A percentile compares a stretch with the other conserved stretches of the same genome.
Conservation (phyloP, 2,888 invertebrate genomes). For the Zygaena filipendulae region DNA sequence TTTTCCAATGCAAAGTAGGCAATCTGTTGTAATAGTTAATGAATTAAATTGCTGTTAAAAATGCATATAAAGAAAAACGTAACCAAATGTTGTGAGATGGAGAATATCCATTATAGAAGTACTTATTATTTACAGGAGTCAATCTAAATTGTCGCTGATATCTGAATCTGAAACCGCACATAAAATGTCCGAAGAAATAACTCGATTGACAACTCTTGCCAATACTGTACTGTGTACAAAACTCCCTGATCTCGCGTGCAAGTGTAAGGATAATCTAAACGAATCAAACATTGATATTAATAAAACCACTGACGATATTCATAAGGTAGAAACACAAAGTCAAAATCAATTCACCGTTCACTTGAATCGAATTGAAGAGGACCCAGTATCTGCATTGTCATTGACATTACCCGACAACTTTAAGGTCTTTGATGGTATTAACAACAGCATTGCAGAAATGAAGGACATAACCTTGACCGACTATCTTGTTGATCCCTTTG, state of each 20-base stretch:
- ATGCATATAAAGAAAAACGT: no score
- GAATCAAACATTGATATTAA: slow-evolving; percentile 13
- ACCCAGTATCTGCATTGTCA: no score
- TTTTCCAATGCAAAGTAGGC: no score
- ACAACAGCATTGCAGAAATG: slow-evolving; percentile 25
- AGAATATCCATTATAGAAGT: no score
- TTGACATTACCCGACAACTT: no score
- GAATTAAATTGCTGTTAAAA: no score
- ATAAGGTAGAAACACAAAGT: slow-evolving; percentile 20
- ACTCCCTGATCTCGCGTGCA: slow-evolving; percentile 49
- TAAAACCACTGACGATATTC: slow-evolving; percentile 14
- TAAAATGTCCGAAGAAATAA: slow-evolving; percentile 54
- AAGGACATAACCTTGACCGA: slow-evolving; percentile 12
- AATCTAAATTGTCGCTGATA: slow-evolving; percentile 41
- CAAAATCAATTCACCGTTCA: slow-evolving; percentile 24
- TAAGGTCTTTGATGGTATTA: slow-evolving; percentile 22
- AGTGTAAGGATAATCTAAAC: slow-evolving; percentile 22
- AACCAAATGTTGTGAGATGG: no score
- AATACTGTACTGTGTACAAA: slow-evolving; percentile 56
- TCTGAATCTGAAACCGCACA: slow-evolving; percentile 37
- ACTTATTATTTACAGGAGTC: slow-evolving; percentile 34
- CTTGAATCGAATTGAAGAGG: slow-evolving; percentile 29
- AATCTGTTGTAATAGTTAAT: no score
- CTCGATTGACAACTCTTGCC: slow-evolving; percentile 59
- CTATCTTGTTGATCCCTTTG: slow-evolving; percentile 27